A percentile compares a stretch with the other conserved stretches of the same genome.
Evolutionary conservation across 1,140 invertebrate species (phyloP).

Genomic region (Sminthurinus signatus): DNA sequence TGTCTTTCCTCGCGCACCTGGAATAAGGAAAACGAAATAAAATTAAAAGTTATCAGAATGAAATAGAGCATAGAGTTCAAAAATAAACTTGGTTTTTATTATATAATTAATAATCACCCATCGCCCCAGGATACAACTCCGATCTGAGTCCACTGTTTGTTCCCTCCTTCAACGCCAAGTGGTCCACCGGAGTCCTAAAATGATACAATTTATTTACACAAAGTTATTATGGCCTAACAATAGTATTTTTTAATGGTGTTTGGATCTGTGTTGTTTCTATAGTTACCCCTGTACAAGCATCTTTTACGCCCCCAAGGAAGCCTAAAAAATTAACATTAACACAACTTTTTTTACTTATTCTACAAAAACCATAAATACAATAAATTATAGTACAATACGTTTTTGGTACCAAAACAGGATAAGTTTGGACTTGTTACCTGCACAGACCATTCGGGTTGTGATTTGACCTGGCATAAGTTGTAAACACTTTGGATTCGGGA

Average conservation of each 20-base stretch:
- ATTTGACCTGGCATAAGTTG: slow-evolving; percentile 20
- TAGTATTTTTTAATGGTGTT: not conserved
- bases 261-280: too few species aligned
- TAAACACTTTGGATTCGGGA: not conserved
- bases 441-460: slow-evolving; percentile 59
- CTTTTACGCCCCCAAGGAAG: not conserved
- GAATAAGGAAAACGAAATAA: not conserved
- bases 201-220: not conserved
- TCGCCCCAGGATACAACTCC: slow-evolving; percentile 46
- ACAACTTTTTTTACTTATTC: too few species aligned
- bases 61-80: not conserved
- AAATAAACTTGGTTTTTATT: not conserved
- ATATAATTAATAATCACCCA: not conserved
- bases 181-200: slow-evolving; percentile 25
- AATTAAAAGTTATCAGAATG: not conserved
- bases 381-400: too few species aligned
- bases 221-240: not conserved
- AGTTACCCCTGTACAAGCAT: slow-evolving; percentile 7
- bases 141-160: slow-evolving; percentile 46
- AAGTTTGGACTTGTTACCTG: slow-evolving; percentile 59
- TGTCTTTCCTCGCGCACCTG: not conserved
- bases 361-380: too few species aligned
- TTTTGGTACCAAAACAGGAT: too few species aligned
- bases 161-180: not conserved
- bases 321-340: too few species aligned